Evolutionary conservation across 2,888 invertebrate species (phyloP).

Genomic region (Liposcelis brunnea): DNA sequence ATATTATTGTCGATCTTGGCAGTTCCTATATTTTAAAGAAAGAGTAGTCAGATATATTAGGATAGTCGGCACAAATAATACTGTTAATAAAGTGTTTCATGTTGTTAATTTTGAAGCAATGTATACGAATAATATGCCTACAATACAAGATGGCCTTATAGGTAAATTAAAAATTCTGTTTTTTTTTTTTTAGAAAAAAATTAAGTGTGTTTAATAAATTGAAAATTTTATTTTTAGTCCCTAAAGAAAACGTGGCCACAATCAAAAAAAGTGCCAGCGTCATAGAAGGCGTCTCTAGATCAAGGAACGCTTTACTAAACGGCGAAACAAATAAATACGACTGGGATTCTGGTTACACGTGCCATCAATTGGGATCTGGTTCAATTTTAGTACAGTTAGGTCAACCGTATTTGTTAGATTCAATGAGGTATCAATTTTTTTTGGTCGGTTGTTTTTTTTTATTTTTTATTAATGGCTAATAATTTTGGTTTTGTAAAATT

Average conservation of each 20-base stretch:
- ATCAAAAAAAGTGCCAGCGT: slow-evolving; percentile 80
- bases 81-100: slow-evolving; percentile 90
- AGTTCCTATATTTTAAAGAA: slow-evolving; percentile 79
- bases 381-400: slow-evolving; percentile 88
- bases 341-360: slow-evolving; percentile 98
- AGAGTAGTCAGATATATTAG: slow-evolving; percentile 72
- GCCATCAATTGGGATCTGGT: slow-evolving; percentile 89
- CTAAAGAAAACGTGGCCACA: slow-evolving; percentile 82
- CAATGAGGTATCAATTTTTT: slow-evolving; percentile 42
- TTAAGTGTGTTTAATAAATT: too few relatives aligned
- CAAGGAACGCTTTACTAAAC: slow-evolving; percentile 86
- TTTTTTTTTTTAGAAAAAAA: neutral
- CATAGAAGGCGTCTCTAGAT: slow-evolving; percentile 86
- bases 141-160: slow-evolving; percentile 48
- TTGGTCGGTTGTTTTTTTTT: neutral
- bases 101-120: slow-evolving; percentile 82
- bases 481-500: slow-evolving; percentile 12
- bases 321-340: slow-evolving; percentile 91
- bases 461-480: neutral
- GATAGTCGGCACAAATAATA: slow-evolving; percentile 82
- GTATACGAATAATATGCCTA: slow-evolving; percentile 60
- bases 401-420: slow-evolving; percentile 86
- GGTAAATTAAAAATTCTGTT: slow-evolving; percentile 25
- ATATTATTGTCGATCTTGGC: slow-evolving; percentile 93
- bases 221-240: slow-evolving; percentile 52